Percentiles rank a stretch among this genome's conserved stretches.
Evolutionary conservation across 1,140 invertebrate species (phyloP).

Genomic region (Eriocheir sinensis): DNA sequence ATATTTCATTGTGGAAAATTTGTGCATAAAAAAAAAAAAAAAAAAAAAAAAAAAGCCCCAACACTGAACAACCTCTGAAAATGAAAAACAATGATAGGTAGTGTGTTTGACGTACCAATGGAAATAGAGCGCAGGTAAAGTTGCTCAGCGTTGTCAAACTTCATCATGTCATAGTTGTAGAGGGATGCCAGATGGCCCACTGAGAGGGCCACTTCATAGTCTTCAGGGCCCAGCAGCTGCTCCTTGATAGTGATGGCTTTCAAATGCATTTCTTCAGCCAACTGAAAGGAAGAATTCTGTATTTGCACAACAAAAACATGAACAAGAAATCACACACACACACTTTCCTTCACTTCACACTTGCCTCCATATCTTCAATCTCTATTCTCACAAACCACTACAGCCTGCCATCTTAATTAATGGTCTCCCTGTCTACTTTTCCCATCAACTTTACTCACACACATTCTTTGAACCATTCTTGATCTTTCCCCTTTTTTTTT

Average conservation of each 20-base stretch:
- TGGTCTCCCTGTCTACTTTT: too few relatives aligned
- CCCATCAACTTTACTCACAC: too few relatives aligned
- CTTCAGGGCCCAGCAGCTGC: slow-evolving; percentile 90
- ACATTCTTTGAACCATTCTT: too few relatives aligned
- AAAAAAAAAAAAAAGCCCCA: neutral
- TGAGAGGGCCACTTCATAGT: slow-evolving; percentile 95
- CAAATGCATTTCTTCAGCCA: slow-evolving; percentile 94
- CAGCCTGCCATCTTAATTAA: too few relatives aligned
- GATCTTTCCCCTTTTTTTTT: too few relatives aligned
- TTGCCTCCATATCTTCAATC: too few relatives aligned
- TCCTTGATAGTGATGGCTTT: slow-evolving; percentile 96
- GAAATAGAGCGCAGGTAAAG: slow-evolving; percentile 93
- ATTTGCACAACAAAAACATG: too few relatives aligned
- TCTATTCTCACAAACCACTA: too few relatives aligned
- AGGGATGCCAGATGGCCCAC: slow-evolving; percentile 95
- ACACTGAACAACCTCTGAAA: neutral
- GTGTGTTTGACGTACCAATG: slow-evolving; percentile 86
- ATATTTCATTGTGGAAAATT: too few relatives aligned
- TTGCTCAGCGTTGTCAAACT: slow-evolving; percentile 91
- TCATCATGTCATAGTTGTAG: slow-evolving; percentile 96
- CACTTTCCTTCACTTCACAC: too few relatives aligned
- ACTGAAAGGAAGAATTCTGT: slow-evolving; percentile 82
- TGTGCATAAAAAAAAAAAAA: neutral
- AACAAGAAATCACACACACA: too few relatives aligned
- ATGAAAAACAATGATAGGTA: neutral